phyloP scores from a whole-genome alignment of 37 sponge, comb jelly and placozoan genomes.

The Tethya wilhelma region DNA sequence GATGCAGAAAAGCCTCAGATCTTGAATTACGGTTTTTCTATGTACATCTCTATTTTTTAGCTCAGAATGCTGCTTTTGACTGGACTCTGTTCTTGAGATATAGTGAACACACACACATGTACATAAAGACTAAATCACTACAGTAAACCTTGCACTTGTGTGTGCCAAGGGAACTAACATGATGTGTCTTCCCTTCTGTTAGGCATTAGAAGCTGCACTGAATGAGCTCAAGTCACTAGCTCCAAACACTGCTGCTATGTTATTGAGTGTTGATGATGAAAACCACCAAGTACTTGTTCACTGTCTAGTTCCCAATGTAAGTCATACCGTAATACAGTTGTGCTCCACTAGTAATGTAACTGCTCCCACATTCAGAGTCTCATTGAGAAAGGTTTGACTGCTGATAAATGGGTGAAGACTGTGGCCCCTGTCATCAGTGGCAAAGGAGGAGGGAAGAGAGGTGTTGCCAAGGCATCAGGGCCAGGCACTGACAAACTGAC shows the following conservation, averaged over 20 bases:
- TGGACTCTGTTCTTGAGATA: too few relatives aligned
- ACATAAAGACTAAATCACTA: too few relatives aligned
- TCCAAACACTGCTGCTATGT: slow-evolving; percentile 88
- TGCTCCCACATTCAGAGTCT: too few relatives aligned
- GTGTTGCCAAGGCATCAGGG: slow-evolving; percentile 88
- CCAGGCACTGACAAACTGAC: slow-evolving; percentile 59
- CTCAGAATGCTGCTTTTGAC: too few relatives aligned
- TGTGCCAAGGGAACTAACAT: too few relatives aligned
- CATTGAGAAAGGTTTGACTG: slow-evolving; percentile 71
- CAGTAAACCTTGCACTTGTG: too few relatives aligned
- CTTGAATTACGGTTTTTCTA: too few relatives aligned
- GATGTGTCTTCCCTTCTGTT: background rate
- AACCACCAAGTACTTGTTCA: slow-evolving; percentile 74
- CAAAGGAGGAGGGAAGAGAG: slow-evolving; percentile 93
- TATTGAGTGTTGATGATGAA: slow-evolving; percentile 85
- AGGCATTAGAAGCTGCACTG: slow-evolving; percentile 91
- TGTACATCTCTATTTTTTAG: too few relatives aligned
- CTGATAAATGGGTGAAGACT: slow-evolving; percentile 85
- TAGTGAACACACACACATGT: too few relatives aligned
- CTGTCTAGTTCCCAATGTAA: slow-evolving; percentile 87
- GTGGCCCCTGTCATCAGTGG: slow-evolving; percentile 77
- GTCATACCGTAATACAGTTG: too few relatives aligned
- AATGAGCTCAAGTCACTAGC: slow-evolving; percentile 82
- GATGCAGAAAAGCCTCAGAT: too few relatives aligned
- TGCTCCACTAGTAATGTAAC: too few relatives aligned